Conservation (phyloP, 2,888 invertebrate species). For the Tuta absoluta region DNA sequence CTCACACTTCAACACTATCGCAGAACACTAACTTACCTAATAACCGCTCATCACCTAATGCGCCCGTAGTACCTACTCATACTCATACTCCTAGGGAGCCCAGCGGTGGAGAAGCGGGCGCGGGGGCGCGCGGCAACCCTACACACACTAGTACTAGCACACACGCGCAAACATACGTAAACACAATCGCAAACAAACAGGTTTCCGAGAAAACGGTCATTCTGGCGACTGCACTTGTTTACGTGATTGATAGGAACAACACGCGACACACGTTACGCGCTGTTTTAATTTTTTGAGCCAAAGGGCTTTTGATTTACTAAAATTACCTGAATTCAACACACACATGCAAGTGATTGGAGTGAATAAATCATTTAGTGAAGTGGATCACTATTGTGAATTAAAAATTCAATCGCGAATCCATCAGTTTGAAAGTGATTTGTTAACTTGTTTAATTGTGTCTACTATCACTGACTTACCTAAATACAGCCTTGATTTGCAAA, state of each 20-base stretch:
- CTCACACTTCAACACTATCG: neutral
- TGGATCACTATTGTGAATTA: neutral
- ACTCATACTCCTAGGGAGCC: neutral
- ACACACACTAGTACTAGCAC: neutral
- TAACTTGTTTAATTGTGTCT: conserved; percentile 15
- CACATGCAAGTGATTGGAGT: neutral
- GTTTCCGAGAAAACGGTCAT: neutral
- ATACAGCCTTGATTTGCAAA: neutral
- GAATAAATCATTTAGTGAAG: neutral
- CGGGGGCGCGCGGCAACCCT: neutral
- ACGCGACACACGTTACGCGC: no score
- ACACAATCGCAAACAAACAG: neutral
- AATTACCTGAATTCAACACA: neutral
- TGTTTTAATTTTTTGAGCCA: no score
- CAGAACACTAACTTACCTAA: neutral
- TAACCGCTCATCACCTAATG: neutral
- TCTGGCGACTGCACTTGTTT: no score
- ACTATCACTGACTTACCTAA: neutral
- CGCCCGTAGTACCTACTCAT: no score
- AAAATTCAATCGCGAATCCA: neutral
- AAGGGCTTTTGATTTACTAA: no score
- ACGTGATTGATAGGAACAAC: no score
- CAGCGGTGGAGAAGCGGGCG: neutral
- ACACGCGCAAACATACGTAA: neutral
- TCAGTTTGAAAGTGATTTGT: neutral